Percentiles rank a stretch among this genome's conserved stretches.
phyloP scores from a whole-genome alignment of 2,797 vertebrate genomes.

The Erithacus rubecula region DNA sequence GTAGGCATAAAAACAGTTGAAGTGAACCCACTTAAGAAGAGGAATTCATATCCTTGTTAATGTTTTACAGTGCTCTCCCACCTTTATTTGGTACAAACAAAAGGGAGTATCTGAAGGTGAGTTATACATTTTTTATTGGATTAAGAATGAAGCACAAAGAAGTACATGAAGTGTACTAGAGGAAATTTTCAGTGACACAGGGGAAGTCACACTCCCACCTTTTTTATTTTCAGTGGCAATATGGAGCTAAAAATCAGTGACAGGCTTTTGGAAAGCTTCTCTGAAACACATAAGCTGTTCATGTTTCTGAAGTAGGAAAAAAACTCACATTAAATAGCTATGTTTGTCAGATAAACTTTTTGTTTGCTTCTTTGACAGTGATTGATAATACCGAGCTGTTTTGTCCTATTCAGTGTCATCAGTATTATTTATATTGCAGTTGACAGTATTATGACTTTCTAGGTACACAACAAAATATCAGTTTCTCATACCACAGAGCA shows the following conservation, averaged over 20 bases:
- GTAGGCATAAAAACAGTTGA: neutral
- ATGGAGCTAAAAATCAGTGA: neutral
- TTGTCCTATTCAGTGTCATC: conserved; percentile 1
- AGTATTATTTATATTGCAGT: neutral
- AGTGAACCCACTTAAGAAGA: neutral
- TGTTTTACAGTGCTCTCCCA: neutral
- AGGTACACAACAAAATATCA: neutral
- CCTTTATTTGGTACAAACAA: neutral
- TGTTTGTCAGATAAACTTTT: neutral
- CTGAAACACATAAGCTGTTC: neutral
- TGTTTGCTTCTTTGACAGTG: neutral
- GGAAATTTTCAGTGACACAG: neutral
- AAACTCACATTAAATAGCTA: neutral
- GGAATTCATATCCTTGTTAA: neutral
- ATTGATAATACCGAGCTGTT: neutral
- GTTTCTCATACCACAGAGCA: neutral
- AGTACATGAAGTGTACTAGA: neutral
- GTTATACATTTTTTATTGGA: neutral
- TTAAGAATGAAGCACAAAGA: neutral
- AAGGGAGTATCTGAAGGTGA: neutral
- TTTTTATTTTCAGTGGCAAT: neutral
- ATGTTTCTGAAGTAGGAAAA: neutral
- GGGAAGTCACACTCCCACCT: neutral
- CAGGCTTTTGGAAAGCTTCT: neutral
- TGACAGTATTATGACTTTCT: neutral